phyloP scores from a whole-genome alignment of 2,888 invertebrate genomes.

The Agonopterix alstromeriana region DNA sequence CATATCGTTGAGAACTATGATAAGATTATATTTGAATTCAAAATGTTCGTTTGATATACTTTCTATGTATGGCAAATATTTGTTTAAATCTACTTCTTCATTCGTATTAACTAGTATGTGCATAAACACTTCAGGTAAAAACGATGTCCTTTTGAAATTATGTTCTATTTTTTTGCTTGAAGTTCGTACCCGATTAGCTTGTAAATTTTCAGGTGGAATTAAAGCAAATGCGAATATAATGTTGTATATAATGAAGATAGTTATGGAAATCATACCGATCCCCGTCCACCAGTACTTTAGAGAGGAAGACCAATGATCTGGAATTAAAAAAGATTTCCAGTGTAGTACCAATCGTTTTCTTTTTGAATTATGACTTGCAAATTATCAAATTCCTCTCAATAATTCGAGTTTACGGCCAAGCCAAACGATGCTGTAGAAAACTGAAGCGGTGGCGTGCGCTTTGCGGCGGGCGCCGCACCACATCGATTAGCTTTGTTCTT shows the following conservation, averaged over 20 bases:
- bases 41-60: conserved; percentile 39
- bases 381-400: too few relatives aligned
- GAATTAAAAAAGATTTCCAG: conserved; percentile 19
- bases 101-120: conserved; percentile 41
- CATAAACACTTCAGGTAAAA: conserved; percentile 36
- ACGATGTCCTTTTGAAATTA: conserved; percentile 5
- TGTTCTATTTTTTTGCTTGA: conserved; percentile 9
- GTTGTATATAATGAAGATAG: conserved; percentile 55
- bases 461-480: too few relatives aligned
- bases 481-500: too few relatives aligned
- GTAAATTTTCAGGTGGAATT: conserved; percentile 27
- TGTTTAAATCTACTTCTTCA: conserved; percentile 33
- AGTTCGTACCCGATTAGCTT: conserved; percentile 16
- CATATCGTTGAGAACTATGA: conserved; percentile 49
- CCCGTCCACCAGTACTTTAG: conserved; percentile 57
- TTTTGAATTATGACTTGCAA: too few relatives aligned
- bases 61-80: conserved; percentile 46
- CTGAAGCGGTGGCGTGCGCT: too few relatives aligned
- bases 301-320: conserved; percentile 59
- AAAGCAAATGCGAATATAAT: conserved; percentile 40
- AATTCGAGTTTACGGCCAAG: too few relatives aligned
- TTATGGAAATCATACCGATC: conserved; percentile 51
- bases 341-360: not conserved
- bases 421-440: too few relatives aligned
- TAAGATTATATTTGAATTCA: conserved; percentile 41